Conservation (phyloP, 2,113 vertebrate genomes). For the Bubo blakistoni region DNA sequence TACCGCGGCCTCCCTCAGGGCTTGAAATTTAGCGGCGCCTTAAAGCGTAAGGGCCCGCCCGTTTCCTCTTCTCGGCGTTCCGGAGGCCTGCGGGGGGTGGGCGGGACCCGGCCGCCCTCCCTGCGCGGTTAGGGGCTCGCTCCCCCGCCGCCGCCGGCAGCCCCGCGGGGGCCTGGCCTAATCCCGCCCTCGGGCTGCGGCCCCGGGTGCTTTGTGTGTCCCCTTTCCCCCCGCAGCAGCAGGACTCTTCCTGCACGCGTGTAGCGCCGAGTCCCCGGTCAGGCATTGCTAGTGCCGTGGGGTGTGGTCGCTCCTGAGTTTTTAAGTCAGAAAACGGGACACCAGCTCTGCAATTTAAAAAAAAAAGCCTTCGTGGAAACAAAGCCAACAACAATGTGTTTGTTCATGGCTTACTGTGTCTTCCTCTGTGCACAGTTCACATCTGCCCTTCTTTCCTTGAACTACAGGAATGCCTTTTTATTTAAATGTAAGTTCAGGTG, state of each 20-base stretch:
- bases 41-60: too few species aligned
- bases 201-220: too few species aligned
- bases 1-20: too few species aligned
- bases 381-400: fast-evolving
- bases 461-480: fast-evolving
- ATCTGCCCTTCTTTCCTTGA: neutral
- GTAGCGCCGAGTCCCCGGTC: too few species aligned
- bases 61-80: fast-evolving
- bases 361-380: neutral
- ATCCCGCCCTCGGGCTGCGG: neutral
- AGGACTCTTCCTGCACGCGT: neutral
- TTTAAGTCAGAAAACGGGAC: too few species aligned
- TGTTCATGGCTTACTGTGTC: fast-evolving
- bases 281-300: neutral
- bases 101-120: neutral
- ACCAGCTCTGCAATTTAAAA: neutral
- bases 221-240: neutral
- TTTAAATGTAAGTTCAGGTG: neutral
- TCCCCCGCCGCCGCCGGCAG: too few species aligned
- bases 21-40: too few species aligned
- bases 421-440: fast-evolving
- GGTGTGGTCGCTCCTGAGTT: neutral
- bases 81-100: neutral
- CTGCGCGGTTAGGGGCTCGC: too few species aligned
- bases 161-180: neutral